Conservation (phyloP, 2,888 invertebrate species). For the Dicycla oo region DNA sequence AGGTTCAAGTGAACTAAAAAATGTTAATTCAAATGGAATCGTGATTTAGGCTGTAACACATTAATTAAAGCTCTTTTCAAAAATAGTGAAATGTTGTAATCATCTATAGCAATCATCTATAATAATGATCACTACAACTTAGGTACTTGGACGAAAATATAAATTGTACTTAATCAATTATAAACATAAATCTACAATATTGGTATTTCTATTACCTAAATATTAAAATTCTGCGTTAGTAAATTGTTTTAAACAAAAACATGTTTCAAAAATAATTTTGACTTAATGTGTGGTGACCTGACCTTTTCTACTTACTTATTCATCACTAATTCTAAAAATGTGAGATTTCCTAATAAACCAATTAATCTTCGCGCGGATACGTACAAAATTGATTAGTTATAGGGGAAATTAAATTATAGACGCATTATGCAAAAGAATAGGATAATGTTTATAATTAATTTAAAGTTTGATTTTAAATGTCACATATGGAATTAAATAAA, state of each 20-base stretch:
- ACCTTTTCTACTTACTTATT: conserved; percentile 41
- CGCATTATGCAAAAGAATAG: conserved; percentile 1
- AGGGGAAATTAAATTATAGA: conserved; percentile 25
- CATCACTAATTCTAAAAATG: conserved; percentile 41
- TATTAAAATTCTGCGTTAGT: neutral
- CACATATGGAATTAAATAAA: neutral
- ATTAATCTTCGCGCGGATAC: conserved; percentile 3
- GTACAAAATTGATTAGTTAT: conserved; percentile 22
- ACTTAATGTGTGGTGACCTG: conserved; percentile 26
- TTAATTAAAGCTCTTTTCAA: conserved; percentile 2
- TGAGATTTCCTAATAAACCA: conserved; percentile 37
- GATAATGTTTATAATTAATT: neutral
- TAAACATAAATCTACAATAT: conserved; percentile 12
- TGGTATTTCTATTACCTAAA: neutral
- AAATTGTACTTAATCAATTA: neutral
- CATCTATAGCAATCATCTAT: neutral
- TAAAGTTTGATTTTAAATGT: neutral
- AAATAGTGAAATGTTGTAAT: conserved; percentile 14
- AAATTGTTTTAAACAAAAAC: conserved; percentile 12
- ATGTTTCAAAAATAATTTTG: conserved; percentile 2
- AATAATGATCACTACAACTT: neutral
- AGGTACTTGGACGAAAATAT: neutral
- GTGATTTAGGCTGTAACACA: neutral
- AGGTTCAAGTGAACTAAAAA: neutral
- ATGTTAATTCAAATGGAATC: conserved; percentile 9